Evolutionary conservation across 2,113 vertebrate genomes (phyloP).

Genomic region (Oreocharis arfaki): DNA sequence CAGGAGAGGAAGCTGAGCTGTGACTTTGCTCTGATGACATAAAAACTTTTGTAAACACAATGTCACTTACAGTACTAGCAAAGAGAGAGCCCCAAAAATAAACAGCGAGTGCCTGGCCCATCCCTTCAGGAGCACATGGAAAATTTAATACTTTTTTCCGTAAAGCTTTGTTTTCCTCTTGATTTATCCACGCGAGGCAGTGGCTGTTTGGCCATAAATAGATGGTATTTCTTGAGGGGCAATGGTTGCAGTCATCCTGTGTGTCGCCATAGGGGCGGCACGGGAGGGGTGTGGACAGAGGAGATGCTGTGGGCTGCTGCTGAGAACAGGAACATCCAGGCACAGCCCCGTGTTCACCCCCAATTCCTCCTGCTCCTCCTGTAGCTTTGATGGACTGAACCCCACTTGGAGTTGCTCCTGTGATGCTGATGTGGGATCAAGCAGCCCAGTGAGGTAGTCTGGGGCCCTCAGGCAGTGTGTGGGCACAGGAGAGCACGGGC

Average conservation of each 20-base stretch:
- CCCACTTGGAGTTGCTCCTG: no score
- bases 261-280: not conserved
- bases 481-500: rapidly evolving
- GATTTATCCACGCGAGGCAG: constrained; percentile 57
- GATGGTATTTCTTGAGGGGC: constrained; percentile 33
- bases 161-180: constrained; percentile 65
- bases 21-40: constrained; percentile 76
- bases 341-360: not conserved
- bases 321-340: not conserved
- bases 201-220: constrained; percentile 66
- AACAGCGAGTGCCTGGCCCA: constrained; percentile 38
- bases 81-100: constrained; percentile 43
- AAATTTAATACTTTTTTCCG: constrained; percentile 74
- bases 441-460: not conserved
- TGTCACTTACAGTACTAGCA: constrained; percentile 69
- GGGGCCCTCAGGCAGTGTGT: rapidly evolving
- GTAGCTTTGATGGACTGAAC: not conserved
- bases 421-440: not conserved
- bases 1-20: constrained; percentile 75
- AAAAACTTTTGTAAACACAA: constrained; percentile 76
- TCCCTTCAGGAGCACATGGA: constrained; percentile 59
- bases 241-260: not conserved
- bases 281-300: not conserved
- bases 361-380: not conserved
- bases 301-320: not conserved